Percentiles rank a stretch among this genome's conserved stretches.
These are phyloP conservation scores for Leptinotarsa rubiginosa DNA, from an alignment of 2,888 invertebrate species.

Conservation along the genomic window DNA sequence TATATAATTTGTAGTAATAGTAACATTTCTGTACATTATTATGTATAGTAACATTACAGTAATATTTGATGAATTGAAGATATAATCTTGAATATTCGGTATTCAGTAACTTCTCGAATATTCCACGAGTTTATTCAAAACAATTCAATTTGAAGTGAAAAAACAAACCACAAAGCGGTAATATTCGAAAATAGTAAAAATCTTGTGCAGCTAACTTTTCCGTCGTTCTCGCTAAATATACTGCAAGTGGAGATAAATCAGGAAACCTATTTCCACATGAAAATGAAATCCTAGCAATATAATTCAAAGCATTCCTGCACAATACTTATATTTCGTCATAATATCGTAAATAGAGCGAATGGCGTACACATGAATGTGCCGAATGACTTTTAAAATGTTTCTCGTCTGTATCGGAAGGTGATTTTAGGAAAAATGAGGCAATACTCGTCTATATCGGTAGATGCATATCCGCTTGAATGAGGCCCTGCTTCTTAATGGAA, in stretches of 20 bases:
- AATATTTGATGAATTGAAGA: too few relatives aligned
- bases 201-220: not conserved
- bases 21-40: too few relatives aligned
- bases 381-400: constrained; percentile 44
- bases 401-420: constrained; percentile 50
- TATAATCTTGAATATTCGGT: too few relatives aligned
- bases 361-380: constrained; percentile 37
- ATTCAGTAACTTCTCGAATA: too few relatives aligned
- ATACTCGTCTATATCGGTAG: constrained; percentile 15
- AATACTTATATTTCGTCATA: constrained; percentile 31
- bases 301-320: constrained; percentile 36
- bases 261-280: constrained; percentile 30
- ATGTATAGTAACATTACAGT: too few relatives aligned
- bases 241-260: constrained; percentile 25
- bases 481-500: constrained; percentile 19
- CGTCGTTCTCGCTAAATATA: not conserved
- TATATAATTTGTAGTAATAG: too few relatives aligned
- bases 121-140: too few relatives aligned
- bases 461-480: constrained; percentile 21
- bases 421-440: constrained; percentile 44
- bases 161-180: not conserved
- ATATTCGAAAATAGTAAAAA: not conserved
- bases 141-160: too few relatives aligned
- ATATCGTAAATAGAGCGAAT: constrained; percentile 42
- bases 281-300: constrained; percentile 25